phyloP scores from a whole-genome alignment of 2,113 vertebrate species.

The Ibidorhyncha struthersii region DNA sequence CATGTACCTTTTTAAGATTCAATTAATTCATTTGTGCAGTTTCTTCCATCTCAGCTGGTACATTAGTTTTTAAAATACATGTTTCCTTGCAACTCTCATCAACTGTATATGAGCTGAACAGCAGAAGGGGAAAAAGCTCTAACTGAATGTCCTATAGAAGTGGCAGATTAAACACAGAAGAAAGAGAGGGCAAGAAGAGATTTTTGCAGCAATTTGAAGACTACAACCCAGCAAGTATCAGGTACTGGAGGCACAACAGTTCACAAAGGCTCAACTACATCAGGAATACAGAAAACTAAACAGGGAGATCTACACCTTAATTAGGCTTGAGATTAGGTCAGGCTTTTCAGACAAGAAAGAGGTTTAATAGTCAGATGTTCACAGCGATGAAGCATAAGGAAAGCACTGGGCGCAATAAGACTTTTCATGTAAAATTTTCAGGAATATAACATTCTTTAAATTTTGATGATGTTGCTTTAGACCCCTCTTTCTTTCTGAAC shows the following conservation, averaged over 20 bases:
- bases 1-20: slow-evolving; percentile 49
- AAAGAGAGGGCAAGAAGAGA: neutral
- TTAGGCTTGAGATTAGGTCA: neutral
- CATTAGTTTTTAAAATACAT: slow-evolving; percentile 53
- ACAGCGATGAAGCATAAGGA: neutral
- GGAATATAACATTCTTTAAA: neutral
- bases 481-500: neutral
- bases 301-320: neutral
- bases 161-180: neutral
- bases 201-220: neutral
- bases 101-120: slow-evolving; percentile 60
- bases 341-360: neutral
- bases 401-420: neutral
- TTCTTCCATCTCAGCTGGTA: slow-evolving; percentile 58
- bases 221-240: neutral
- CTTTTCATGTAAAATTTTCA: neutral
- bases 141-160: slow-evolving; percentile 25
- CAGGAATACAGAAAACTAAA: neutral
- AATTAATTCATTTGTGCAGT: slow-evolving; percentile 45
- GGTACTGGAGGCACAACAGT: neutral
- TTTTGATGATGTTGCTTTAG: neutral
- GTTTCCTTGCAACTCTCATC: slow-evolving; percentile 63
- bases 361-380: neutral
- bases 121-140: slow-evolving; percentile 52
- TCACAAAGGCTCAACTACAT: neutral